Percentiles rank a stretch among this genome's conserved stretches.
Evolutionary conservation across 1,140 invertebrate genomes (phyloP).

Genomic region (Tribolium madens): DNA sequence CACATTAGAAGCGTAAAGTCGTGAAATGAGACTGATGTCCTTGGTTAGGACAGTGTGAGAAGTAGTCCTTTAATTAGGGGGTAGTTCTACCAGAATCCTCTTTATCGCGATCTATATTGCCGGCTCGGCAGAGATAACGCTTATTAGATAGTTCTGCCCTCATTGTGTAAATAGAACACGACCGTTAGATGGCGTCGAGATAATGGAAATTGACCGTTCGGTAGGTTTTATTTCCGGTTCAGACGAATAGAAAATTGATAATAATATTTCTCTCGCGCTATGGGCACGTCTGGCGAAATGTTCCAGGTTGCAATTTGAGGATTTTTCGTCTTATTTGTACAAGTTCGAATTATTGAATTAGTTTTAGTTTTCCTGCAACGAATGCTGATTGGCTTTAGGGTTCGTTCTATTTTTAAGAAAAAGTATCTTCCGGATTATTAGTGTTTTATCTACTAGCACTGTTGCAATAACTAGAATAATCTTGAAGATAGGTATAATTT

Average conservation of each 20-base stretch:
- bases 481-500: too few species aligned
- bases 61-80: constrained; percentile 52
- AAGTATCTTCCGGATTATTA: not conserved
- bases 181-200: constrained; percentile 18
- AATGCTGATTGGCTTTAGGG: not conserved
- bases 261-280: not conserved
- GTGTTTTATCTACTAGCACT: too few species aligned
- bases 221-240: constrained; percentile 2
- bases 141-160: constrained; percentile 26
- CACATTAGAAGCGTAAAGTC: constrained; percentile 41
- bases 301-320: not conserved
- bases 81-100: constrained; percentile 53
- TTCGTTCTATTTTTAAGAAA: not conserved
- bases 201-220: constrained; percentile 17
- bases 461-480: too few species aligned
- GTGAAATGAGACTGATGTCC: constrained; percentile 54
- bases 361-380: not conserved
- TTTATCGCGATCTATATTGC: constrained; percentile 56
- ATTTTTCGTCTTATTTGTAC: not conserved
- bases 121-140: constrained; percentile 49
- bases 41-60: constrained; percentile 40
- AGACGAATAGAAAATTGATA: not conserved
- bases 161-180: constrained; percentile 4
- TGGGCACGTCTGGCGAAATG: not conserved
- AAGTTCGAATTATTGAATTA: not conserved